Percentiles rank a stretch among this genome's conserved stretches.
phyloP scores from a whole-genome alignment of 2,797 vertebrate species.

The Mormyrus hasselquistii region DNA sequence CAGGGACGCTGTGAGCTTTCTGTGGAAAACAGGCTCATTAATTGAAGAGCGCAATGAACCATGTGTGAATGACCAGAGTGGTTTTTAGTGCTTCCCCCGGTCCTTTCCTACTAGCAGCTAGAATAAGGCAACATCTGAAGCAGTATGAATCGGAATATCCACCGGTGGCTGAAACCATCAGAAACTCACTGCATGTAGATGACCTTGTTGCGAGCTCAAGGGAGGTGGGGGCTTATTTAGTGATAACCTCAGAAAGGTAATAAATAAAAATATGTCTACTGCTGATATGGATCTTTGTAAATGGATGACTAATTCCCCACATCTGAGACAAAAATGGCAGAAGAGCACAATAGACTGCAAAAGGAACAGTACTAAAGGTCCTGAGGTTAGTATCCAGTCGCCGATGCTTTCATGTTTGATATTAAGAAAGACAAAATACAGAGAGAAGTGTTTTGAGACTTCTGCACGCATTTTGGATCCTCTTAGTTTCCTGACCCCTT shows the following conservation, averaged over 20 bases:
- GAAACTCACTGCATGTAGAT: slow-evolving; percentile 11
- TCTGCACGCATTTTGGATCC: slow-evolving; percentile 20
- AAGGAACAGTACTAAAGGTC: slow-evolving; percentile 10
- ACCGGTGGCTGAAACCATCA: neutral
- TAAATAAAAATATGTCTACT: neutral
- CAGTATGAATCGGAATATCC: neutral
- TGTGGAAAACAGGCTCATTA: neutral
- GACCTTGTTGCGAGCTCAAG: neutral
- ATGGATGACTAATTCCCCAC: slow-evolving; percentile 16
- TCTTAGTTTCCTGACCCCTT: slow-evolving; percentile 23
- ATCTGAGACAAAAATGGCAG: slow-evolving; percentile 12
- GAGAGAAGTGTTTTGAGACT: slow-evolving; percentile 7
- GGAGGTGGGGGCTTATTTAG: neutral
- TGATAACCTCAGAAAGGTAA: neutral
- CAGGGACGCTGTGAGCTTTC: neutral
- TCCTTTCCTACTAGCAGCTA: slow-evolving; percentile 11
- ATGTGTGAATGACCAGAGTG: neutral
- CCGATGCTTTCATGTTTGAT: neutral
- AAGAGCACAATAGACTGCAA: neutral
- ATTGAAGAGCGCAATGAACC: neutral
- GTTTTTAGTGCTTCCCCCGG: slow-evolving; percentile 7
- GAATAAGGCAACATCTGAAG: slow-evolving; percentile 11
- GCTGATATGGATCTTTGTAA: slow-evolving; percentile 16
- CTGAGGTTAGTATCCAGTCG: neutral
- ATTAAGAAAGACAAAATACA: neutral